Percentiles rank a stretch among this genome's conserved stretches.
Evolutionary conservation across 2,797 vertebrate species (phyloP).

Genomic region (Pteronotus mesoamericanus): DNA sequence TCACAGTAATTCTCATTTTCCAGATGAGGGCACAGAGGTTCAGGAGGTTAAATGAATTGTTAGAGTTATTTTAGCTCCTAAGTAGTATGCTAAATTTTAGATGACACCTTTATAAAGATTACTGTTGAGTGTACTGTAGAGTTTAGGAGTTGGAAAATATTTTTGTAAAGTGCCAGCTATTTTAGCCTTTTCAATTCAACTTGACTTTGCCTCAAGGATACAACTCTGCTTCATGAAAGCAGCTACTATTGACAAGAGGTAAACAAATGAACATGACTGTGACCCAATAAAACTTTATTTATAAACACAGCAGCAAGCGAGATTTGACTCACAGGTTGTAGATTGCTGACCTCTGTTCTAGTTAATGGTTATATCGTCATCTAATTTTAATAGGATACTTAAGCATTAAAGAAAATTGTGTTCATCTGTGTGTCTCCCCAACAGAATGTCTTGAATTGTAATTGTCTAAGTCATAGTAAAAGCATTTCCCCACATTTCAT

Average conservation of each 20-base stretch:
- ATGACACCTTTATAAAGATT: not conserved
- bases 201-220: not conserved
- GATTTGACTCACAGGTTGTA: not conserved
- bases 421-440: not conserved
- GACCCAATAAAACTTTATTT: slow-evolving; percentile 2
- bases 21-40: not conserved
- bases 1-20: not conserved
- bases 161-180: not conserved
- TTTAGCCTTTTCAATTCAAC: not conserved
- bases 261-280: not conserved
- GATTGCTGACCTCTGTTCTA: not conserved
- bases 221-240: not conserved
- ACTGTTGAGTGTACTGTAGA: not conserved
- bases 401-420: not conserved
- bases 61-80: not conserved
- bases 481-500: not conserved
- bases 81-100: not conserved
- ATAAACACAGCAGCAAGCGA: not conserved
- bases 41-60: not conserved
- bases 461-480: not conserved
- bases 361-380: not conserved
- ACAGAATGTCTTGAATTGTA: not conserved
- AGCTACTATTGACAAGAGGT: not conserved
- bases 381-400: not conserved
- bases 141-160: not conserved